Base-by-base conservation (phyloP, 2,797 vertebrate genomes). In the Phataginus tetradactyla region DNA sequence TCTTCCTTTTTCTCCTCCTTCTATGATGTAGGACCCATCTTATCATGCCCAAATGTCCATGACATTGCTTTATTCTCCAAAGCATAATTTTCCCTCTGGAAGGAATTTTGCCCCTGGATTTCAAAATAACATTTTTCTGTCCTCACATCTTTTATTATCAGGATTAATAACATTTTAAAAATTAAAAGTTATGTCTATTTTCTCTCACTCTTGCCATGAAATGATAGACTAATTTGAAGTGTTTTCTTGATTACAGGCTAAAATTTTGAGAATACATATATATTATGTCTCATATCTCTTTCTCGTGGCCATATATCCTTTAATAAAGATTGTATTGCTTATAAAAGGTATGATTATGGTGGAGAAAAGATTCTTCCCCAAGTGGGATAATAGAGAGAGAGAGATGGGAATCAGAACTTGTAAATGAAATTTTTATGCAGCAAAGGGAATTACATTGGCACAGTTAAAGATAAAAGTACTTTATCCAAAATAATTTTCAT, bases 101-200 rank as follows among this genome's bases (percentile, higher is more conserved):
- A 77, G 5, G 53, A 71, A 90, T 77, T 86, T 84, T 66, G n/a
- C n/a, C 6, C 83, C 29, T 53, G 29, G 15, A 13, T 74, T 79
- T 53, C 39, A 45, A 49, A 72, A 55, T 84, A 63, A 64, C 21
- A 57, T 66, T 69, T 55, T 78, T 75, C 23, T 63, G 29, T 55
- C 32, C 45, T 95, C 29, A 53, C 29, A 90, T 45, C 34, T 86
- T 45, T 45, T 74, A 34, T 59, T 39, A 79, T 79, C 34, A 89
- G 45, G 39, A 85, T 68, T 92, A 61, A 80, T 63, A 21, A 77
- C 25, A 59, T 45, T 90, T 86, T 86, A 4, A 87, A 89, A 92
- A 45, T 72, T 49, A 86, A 87, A 66, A 68, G 13, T 53, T 59
- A 57, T 42, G 9, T 66, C 39, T 75, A 13, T 87, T 45, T 86